These are phyloP conservation scores for Calypte anna DNA, from an alignment of 2,113 vertebrate species.

Conservation along the genomic window DNA sequence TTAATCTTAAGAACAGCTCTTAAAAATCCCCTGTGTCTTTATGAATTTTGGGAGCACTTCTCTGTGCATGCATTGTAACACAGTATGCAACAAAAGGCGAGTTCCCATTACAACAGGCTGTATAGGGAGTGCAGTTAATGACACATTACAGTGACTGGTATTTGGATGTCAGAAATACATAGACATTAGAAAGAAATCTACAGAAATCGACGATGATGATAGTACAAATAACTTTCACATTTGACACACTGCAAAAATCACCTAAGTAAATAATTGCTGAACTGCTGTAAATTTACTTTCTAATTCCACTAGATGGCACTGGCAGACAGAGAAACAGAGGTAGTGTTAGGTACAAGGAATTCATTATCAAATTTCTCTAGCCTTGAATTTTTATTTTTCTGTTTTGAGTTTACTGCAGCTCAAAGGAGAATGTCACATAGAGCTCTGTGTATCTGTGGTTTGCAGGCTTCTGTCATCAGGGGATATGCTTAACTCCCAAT, in stretches of 20 bases:
- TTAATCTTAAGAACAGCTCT: neutral
- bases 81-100: neutral
- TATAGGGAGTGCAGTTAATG: neutral
- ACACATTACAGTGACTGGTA: neutral
- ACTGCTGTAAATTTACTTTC: neutral
- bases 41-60: neutral
- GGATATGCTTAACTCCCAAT: neutral
- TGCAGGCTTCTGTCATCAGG: neutral
- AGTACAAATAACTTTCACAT: neutral
- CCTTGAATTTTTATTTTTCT: neutral
- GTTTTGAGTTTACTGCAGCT: neutral
- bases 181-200: neutral
- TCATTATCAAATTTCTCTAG: neutral
- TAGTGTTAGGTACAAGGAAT: neutral
- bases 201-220: neutral
- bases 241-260: neutral
- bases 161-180: neutral
- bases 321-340: neutral
- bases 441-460: neutral
- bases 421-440: neutral
- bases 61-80: neutral
- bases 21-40: neutral
- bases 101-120: neutral
- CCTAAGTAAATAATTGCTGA: neutral
- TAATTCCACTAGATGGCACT: slow-evolving; percentile 43